A percentile compares a stretch with the other conserved stretches of the same genome.
phyloP scores from a whole-genome alignment of 2,888 invertebrate species.

The Dorcus hopei region DNA sequence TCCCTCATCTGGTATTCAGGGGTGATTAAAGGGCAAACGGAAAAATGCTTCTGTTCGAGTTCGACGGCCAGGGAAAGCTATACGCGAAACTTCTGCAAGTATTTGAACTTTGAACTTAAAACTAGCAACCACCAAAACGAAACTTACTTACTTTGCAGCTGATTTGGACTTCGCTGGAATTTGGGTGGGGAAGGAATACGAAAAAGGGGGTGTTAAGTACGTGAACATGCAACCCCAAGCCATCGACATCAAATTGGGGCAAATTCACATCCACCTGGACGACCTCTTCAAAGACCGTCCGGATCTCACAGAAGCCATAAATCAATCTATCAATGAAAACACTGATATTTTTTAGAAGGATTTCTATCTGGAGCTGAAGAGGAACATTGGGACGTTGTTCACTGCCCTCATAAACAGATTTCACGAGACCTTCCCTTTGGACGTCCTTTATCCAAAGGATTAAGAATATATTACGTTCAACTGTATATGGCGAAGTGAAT shows the following conservation, averaged over 20 bases:
- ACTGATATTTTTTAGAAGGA: constrained; percentile 42
- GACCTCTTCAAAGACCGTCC: constrained; percentile 35
- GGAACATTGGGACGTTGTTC: constrained; percentile 22
- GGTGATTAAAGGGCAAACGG: constrained; percentile 38
- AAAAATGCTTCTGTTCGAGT: constrained; percentile 33
- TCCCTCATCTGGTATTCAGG: constrained; percentile 26
- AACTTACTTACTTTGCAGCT: not conserved
- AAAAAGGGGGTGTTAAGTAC: constrained; percentile 16
- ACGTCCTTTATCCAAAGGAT: too few relatives aligned
- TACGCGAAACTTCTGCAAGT: constrained; percentile 2
- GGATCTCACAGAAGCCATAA: constrained; percentile 35
- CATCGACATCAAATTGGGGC: constrained; percentile 24
- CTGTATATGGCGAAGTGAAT: too few relatives aligned
- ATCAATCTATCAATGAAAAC: constrained; percentile 44
- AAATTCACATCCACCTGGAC: constrained; percentile 28
- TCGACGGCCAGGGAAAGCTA: constrained; percentile 19
- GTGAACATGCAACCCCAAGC: constrained; percentile 19
- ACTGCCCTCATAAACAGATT: too few relatives aligned
- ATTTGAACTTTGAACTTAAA: not conserved
- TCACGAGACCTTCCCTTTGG: too few relatives aligned
- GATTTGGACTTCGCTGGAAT: not conserved
- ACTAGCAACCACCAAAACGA: not conserved
- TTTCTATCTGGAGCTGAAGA: constrained; percentile 40
- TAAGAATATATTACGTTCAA: too few relatives aligned
- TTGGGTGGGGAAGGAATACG: not conserved